Evolutionary conservation across 2,113 vertebrate genomes (phyloP), one percentile per base, ranked within the genome.

Genomic region (Greenwoodochromis staneri): DNA sequence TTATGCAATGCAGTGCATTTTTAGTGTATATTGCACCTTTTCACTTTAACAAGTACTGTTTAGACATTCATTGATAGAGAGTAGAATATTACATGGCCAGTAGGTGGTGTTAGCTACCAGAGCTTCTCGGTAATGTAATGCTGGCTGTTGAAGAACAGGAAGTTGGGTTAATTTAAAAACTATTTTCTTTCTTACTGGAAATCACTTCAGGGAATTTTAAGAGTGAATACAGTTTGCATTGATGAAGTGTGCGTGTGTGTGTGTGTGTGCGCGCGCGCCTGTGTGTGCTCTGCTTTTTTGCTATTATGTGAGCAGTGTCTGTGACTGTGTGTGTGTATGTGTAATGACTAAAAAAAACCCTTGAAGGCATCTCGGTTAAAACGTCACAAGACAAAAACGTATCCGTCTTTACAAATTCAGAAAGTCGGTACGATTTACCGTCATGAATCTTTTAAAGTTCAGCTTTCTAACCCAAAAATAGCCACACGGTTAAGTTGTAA

Each of bases 131-230:
- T 92, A 54, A 80, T 16, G 31, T 76, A 36, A 59, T 47, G 45
- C 38, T 4, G 7, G 34, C 9, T 27, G 76, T 87, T 84, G 83
- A 91, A 86, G 81, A 81, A 82, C 59, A 61, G 19, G 57, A 85
- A 66, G 66, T 54, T 86, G 85, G 87, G 85, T 83, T 90, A 88
- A 59, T 91, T 82, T 85, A n/a, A 66, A 81, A 61, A 31, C 29
- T 84, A 6, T 81, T 84, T 90, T 82, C 19, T 89, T 92, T 84
- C 92, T 21, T 92, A 87, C 69, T 81, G 17, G 31, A 47, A 63
- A 87, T 66, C 19, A 87, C 81, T 95, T 96, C 95, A 96, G 95
- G 95, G 94, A 96, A 90, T 90, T 93, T 88, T 8, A 82, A 40
- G 85, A 89, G 83, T 92, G 82, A 90, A 88, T 89, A 89, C 84